A percentile compares a stretch with the other conserved stretches of the same genome.
Evolutionary conservation across 2,888 invertebrate species (phyloP).

Genomic region (Drosophila pullipes): DNA sequence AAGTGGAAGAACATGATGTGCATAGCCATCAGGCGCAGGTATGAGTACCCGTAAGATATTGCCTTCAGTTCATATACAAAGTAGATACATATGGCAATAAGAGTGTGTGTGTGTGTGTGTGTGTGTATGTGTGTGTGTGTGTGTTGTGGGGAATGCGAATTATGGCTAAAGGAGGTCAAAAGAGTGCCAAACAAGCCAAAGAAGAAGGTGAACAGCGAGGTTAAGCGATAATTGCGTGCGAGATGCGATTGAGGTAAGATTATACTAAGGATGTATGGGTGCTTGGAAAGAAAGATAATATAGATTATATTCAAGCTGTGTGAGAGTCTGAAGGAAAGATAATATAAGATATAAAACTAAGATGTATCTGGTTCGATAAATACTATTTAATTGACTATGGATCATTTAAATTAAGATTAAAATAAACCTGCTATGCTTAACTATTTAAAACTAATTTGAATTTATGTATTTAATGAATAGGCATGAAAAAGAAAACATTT

Average conservation of each 20-base stretch:
- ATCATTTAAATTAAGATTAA: background rate
- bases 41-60: slow-evolving; percentile 39
- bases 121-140: background rate
- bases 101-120: background rate
- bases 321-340: background rate
- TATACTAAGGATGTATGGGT: background rate
- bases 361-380: background rate
- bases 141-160: slow-evolving; percentile 22
- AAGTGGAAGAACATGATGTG: slow-evolving; percentile 76
- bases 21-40: slow-evolving; percentile 60
- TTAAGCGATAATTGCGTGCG: slow-evolving; percentile 37
- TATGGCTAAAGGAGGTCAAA: slow-evolving; percentile 46
- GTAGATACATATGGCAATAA: slow-evolving; percentile 18
- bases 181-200: slow-evolving; percentile 26
- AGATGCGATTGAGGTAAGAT: slow-evolving; percentile 13
- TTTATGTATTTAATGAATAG: background rate
- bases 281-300: background rate
- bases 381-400: background rate
- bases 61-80: slow-evolving; percentile 42
- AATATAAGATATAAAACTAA: background rate
- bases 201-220: slow-evolving; percentile 26
- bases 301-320: background rate
- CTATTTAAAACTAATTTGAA: background rate
- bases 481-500: background rate
- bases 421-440: background rate